phyloP scores from a whole-genome alignment of 2,113 vertebrate species.

The Geococcyx californianus region DNA sequence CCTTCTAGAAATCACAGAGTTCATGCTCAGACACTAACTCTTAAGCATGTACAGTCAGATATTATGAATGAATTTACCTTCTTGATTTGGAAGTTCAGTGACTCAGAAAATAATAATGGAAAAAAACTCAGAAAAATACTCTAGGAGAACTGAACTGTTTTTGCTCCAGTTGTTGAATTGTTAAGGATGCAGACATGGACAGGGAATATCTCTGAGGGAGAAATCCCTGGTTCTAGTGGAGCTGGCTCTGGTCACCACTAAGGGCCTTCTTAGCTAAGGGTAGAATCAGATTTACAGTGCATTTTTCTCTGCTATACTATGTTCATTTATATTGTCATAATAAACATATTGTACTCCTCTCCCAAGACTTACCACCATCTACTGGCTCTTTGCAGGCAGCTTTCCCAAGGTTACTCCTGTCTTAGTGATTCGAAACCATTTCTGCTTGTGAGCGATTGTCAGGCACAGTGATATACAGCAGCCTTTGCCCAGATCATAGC shows the following conservation, averaged over 20 bases:
- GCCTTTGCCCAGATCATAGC: neutral
- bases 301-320: neutral
- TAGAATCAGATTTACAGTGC: neutral
- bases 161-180: neutral
- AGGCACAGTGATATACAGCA: slow-evolving; percentile 31
- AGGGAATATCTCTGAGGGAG: neutral
- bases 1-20: neutral
- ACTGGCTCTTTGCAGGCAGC: neutral
- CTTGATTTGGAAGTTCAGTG: neutral
- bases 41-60: neutral
- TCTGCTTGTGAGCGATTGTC: neutral
- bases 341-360: neutral
- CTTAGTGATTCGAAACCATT: neutral
- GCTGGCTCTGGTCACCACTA: neutral
- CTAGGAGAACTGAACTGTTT: neutral
- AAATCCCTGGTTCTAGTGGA: neutral
- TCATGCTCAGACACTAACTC: neutral
- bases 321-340: neutral
- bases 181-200: neutral
- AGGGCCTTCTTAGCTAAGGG: neutral
- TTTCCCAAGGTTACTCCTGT: neutral
- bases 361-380: neutral
- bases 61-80: neutral
- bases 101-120: neutral
- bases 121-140: neutral